Evolutionary conservation across 2,113 vertebrate genomes (phyloP), one percentile per base, ranked within the genome.

Genomic region (Orientallactaga bullata): DNA sequence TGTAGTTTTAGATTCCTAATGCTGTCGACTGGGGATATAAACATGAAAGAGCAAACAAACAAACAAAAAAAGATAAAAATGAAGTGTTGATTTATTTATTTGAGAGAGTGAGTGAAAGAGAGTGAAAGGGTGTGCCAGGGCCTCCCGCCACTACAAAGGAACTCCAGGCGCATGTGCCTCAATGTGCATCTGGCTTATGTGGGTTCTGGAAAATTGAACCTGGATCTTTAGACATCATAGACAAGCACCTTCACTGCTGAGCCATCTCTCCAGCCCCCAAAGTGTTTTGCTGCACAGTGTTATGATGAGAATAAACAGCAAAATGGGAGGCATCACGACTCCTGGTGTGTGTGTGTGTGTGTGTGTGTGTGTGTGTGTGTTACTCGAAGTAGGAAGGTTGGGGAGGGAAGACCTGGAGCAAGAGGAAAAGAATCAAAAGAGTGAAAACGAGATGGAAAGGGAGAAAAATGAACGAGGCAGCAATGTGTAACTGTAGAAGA

Each of bases 401-500:
- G 51, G 1, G 5, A 47, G 42, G 42, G 1, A 73, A 51, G 71
- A 79, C 18, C 73, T 2, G 20, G 61, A 60, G 20, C 42, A 47
- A 47, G 42, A 47, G 5, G 28, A 58, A 32, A 84, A 21, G 63
- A 72, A 69, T 24, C 32, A 30, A 65, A 61, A 69, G 35, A 21
- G 20, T 76, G 21, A 58, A 35, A 61, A 58, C 21, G 26, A 24
- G 5, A 42, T 73, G 13, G 24, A 47, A 8, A 47, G 42, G 42
- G 42, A 47, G n/a, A 47, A 47, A 47, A 47, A 47, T 5, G 42
- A 47, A 47, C 8, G 5, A 63, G 4, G 30, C 30, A 47, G 12
- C 12, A 5, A 69, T 17, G 1, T 17, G 12, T 3, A 26, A 2
- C 32, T 1, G 2, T 28, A 7, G 1, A 4, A 61, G 68, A 61